phyloP scores from a whole-genome alignment of 1,140 invertebrate species.

The Fopius arisanus region DNA sequence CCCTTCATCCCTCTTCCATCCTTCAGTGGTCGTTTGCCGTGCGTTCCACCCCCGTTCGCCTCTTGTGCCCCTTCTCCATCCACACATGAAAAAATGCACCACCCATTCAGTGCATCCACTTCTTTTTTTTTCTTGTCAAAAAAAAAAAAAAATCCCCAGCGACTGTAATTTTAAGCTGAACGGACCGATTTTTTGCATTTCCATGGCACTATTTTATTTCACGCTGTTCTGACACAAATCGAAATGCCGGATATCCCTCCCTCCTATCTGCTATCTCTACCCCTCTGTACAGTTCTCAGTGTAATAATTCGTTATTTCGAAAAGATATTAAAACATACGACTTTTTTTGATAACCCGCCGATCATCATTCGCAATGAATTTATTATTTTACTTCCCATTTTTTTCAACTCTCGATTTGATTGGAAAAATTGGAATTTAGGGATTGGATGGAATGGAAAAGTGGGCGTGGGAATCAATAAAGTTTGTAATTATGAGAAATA shows the following conservation, averaged over 20 bases:
- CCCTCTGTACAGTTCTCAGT: neutral
- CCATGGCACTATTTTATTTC: conserved; percentile 41
- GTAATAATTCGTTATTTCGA: neutral
- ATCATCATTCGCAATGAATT: conserved; percentile 35
- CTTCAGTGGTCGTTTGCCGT: neutral
- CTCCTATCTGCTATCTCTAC: neutral
- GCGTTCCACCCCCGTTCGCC: conserved; percentile 2
- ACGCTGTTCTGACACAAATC: conserved; percentile 32
- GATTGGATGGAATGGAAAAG: neutral
- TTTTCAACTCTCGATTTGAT: neutral
- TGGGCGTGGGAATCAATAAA: neutral
- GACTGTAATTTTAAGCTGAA: conserved; percentile 58
- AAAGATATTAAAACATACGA: conserved; percentile 48
- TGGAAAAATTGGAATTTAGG: neutral
- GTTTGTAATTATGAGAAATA: neutral
- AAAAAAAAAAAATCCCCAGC: conserved; percentile 26
- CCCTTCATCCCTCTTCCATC: neutral
- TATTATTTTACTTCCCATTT: conserved; percentile 47
- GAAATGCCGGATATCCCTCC: conserved; percentile 10
- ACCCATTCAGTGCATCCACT: neutral
- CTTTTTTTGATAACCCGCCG: conserved; percentile 27
- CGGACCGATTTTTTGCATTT: conserved; percentile 52
- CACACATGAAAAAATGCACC: conserved; percentile 9
- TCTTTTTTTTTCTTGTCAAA: conserved; percentile 31
- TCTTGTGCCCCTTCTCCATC: conserved; percentile 35